Conservation (phyloP, 53 echinoderm and acorn worm genomes). For the Zoroaster sp. region DNA sequence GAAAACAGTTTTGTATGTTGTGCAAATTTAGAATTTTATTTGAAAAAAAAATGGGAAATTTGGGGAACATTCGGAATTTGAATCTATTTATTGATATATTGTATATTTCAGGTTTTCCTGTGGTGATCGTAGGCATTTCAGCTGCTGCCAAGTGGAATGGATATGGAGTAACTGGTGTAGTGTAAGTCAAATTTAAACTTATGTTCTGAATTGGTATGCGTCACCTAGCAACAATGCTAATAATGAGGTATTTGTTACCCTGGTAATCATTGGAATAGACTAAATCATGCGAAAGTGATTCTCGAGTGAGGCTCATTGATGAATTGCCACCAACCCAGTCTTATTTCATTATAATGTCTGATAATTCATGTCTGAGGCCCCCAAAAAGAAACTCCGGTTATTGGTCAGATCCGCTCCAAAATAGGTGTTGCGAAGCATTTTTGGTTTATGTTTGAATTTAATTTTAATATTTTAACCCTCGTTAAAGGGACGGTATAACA, state of each 20-base stretch:
- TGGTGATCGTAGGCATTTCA: slow-evolving; percentile 48
- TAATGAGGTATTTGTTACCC: not conserved
- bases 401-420: no score
- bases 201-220: not conserved
- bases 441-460: no score
- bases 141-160: slow-evolving; percentile 18
- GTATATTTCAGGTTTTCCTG: slow-evolving; percentile 17
- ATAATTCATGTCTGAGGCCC: not conserved
- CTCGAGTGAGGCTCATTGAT: not conserved
- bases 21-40: no score
- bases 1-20: not conserved
- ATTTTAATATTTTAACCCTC: no score
- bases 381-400: not conserved
- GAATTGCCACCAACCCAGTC: not conserved
- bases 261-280: not conserved
- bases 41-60: no score
- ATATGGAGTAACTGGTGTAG: slow-evolving; percentile 36
- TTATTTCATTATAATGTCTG: not conserved
- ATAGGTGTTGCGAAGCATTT: no score
- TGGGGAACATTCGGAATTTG: no score
- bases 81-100: not conserved
- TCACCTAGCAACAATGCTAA: not conserved
- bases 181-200: slow-evolving; percentile 13
- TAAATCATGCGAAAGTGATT: not conserved
- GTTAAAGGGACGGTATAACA: no score